These are phyloP conservation scores for Drosophila ezoana DNA, from an alignment of 2,888 invertebrate species.

Conservation along the genomic window DNA sequence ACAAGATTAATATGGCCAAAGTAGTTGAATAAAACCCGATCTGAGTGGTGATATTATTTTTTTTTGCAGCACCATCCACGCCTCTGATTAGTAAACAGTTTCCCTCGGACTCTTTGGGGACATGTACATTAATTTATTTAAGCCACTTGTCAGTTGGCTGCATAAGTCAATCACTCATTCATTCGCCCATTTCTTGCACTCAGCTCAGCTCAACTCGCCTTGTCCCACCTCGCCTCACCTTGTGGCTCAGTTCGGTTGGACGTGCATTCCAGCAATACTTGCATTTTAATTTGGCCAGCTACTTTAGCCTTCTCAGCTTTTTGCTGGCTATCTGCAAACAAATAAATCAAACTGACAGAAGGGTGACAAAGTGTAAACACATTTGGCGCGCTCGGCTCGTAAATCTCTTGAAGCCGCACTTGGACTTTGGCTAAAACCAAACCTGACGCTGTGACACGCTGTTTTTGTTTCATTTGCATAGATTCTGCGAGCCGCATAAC, in stretches of 20 bases:
- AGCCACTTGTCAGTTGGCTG: constrained; percentile 72
- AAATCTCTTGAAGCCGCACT: constrained; percentile 72
- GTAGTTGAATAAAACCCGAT: constrained; percentile 11
- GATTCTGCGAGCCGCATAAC: constrained; percentile 52
- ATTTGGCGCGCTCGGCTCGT: constrained; percentile 81
- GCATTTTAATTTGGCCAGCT: constrained; percentile 77
- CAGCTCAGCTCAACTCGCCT: constrained; percentile 6
- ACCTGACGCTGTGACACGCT: constrained; percentile 59
- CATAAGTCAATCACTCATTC: constrained; percentile 81
- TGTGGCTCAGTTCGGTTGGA: constrained; percentile 19
- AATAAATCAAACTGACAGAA: constrained; percentile 83
- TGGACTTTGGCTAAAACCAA: constrained; percentile 72
- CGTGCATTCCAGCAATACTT: constrained; percentile 78
- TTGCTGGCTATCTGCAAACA: constrained; percentile 75
- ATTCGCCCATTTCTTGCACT: constrained; percentile 61
- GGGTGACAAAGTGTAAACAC: constrained; percentile 84
- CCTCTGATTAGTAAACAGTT: constrained; percentile 46
- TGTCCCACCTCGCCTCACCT: not conserved
- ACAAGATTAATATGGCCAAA: not conserved
- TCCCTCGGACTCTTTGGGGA: constrained; percentile 21
- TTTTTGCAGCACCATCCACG: constrained; percentile 30
- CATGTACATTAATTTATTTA: constrained; percentile 72
- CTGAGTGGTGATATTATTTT: constrained; percentile 6
- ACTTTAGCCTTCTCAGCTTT: constrained; percentile 66
- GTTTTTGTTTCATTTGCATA: constrained; percentile 69